Evolutionary conservation across 2,888 invertebrate genomes (phyloP).

Genomic region (Calephelis perditalis): DNA sequence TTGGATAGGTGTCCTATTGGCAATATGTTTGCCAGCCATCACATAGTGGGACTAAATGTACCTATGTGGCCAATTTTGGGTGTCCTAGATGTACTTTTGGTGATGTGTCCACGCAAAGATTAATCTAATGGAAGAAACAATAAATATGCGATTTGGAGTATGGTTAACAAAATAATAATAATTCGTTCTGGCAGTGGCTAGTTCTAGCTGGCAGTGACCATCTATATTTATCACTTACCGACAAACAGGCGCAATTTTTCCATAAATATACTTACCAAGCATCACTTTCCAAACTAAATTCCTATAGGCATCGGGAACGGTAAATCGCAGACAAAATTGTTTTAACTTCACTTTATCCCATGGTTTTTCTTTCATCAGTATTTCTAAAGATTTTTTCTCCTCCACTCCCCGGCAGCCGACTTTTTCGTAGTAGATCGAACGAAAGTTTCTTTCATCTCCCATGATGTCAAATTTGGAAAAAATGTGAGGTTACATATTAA

Average conservation of each 20-base stretch:
- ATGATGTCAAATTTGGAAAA: slow-evolving; percentile 33
- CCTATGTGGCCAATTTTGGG: too few species aligned
- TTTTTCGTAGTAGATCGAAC: slow-evolving; percentile 90
- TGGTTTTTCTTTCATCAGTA: slow-evolving; percentile 90
- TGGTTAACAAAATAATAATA: too few species aligned
- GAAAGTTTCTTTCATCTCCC: slow-evolving; percentile 87
- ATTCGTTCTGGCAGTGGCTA: too few species aligned
- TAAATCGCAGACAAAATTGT: slow-evolving; percentile 91
- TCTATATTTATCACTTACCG: too few species aligned
- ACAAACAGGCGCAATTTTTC: not conserved
- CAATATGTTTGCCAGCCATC: too few species aligned
- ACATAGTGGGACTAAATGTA: too few species aligned
- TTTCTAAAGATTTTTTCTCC: slow-evolving; percentile 93
- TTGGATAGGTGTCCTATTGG: too few species aligned
- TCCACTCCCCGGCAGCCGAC: slow-evolving; percentile 94
- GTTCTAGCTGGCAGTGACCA: too few species aligned
- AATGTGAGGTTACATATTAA: not conserved
- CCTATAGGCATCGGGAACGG: slow-evolving; percentile 89
- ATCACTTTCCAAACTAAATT: slow-evolving; percentile 92
- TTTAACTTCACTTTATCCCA: slow-evolving; percentile 87
- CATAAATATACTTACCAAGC: slow-evolving; percentile 74
- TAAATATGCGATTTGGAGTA: too few species aligned
- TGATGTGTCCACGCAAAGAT: too few species aligned
- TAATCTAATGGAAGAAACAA: too few species aligned
- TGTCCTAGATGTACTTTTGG: too few species aligned